These are phyloP conservation scores for Chloropsis cyanopogon DNA, from an alignment of 2,113 vertebrate genomes.

Conservation along the genomic window DNA sequence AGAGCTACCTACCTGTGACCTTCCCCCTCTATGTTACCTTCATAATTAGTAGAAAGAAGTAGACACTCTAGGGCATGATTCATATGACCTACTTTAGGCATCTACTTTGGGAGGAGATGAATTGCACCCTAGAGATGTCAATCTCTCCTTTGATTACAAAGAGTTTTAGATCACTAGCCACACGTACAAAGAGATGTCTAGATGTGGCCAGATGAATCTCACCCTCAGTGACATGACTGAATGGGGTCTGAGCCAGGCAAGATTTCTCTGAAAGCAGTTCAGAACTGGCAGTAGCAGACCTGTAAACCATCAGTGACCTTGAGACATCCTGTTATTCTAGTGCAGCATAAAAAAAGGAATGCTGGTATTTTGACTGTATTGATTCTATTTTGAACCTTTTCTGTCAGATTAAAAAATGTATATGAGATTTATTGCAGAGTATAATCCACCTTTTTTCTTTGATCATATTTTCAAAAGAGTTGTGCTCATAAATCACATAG, in stretches of 20 bases:
- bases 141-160: conserved; percentile 16
- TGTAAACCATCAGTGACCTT: not conserved
- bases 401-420: conserved; percentile 16
- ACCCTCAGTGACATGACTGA: not conserved
- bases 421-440: not conserved
- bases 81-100: conserved; percentile 20
- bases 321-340: not conserved
- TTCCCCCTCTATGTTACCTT: not conserved
- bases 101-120: not conserved
- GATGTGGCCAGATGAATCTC: conserved; percentile 35
- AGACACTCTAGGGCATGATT: not conserved
- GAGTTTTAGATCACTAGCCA: conserved; percentile 18
- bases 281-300: not conserved
- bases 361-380: not conserved
- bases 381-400: not conserved
- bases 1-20: not conserved
- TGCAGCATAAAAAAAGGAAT: not conserved
- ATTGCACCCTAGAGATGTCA: conserved; percentile 19
- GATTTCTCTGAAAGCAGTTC: not conserved
- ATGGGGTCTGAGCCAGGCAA: not conserved
- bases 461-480: conserved; percentile 22
- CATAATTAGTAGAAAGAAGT: conserved; percentile 12
- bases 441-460: conserved; percentile 21
- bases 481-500: not conserved
- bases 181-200: not conserved